phyloP scores from a whole-genome alignment of 1,140 invertebrate genomes.

The Monochamus saltuarius region DNA sequence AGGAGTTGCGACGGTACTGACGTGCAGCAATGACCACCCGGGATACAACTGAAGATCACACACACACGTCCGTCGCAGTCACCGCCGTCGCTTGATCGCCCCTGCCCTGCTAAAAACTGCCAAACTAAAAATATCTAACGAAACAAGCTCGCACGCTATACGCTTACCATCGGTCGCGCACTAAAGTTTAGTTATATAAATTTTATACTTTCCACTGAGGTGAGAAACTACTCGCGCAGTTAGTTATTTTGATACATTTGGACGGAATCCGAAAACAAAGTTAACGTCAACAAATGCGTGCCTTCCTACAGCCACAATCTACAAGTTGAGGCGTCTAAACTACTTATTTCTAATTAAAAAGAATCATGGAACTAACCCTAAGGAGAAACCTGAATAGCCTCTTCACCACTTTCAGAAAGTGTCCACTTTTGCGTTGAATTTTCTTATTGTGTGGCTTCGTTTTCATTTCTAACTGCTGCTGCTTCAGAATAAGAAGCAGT shows the following conservation, averaged over 20 bases:
- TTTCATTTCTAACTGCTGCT: not conserved
- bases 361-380: not conserved
- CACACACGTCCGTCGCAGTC: constrained; percentile 15
- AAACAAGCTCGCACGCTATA: constrained; percentile 13
- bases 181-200: constrained; percentile 11
- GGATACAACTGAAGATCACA: constrained; percentile 27
- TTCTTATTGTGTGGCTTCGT: constrained; percentile 2
- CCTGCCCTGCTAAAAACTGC: constrained; percentile 49
- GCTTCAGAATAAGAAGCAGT: too few relatives aligned
- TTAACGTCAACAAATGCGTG: not conserved
- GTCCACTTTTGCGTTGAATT: not conserved
- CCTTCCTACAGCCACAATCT: not conserved
- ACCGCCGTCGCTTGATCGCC: constrained; percentile 1
- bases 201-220: not conserved
- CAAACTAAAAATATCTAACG: constrained; percentile 50
- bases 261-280: constrained; percentile 1
- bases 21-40: constrained; percentile 11
- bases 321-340: not conserved
- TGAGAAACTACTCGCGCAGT: constrained; percentile 2
- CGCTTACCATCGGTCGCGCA: constrained; percentile 22
- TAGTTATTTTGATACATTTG: constrained; percentile 3
- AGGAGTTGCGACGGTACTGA: constrained; percentile 12
- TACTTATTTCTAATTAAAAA: not conserved
- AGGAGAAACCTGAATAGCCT: not conserved
- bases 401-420: not conserved